phyloP scores from a whole-genome alignment of 2,113 vertebrate species.

The Cryptotis parvus region DNA sequence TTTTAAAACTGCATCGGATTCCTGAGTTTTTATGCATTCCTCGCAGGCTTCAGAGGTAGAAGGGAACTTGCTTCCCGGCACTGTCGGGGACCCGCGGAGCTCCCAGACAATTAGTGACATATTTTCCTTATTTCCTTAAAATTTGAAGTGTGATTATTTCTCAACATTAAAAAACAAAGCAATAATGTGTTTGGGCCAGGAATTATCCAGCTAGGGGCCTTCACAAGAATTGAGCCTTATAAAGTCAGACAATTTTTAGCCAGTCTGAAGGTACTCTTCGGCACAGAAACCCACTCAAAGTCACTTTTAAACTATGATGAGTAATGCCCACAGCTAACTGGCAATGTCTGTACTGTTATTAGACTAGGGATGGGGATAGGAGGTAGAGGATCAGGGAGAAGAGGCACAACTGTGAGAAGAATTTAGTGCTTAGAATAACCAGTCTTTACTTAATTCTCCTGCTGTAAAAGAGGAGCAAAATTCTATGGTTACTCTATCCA shows the following conservation, averaged over 20 bases:
- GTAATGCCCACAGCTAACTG: not conserved
- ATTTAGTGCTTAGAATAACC: constrained; percentile 12
- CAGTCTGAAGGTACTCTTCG: constrained; percentile 72
- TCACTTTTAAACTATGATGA: constrained; percentile 62
- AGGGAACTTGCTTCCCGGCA: too few species aligned
- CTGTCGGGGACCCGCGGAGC: too few species aligned
- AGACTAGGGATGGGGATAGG: not conserved
- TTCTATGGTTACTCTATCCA: constrained; percentile 54
- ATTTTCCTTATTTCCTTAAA: constrained; percentile 66
- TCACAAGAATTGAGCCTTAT: constrained; percentile 73
- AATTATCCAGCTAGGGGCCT: constrained; percentile 62
- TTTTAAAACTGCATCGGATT: too few species aligned
- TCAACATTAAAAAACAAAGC: constrained; percentile 76
- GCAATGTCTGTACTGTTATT: not conserved
- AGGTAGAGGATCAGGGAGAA: not conserved
- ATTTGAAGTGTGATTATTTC: constrained; percentile 63
- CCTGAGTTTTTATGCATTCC: too few species aligned
- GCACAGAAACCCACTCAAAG: constrained; percentile 62
- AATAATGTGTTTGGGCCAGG: constrained; percentile 54
- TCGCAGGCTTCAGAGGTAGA: too few species aligned
- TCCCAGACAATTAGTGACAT: constrained; percentile 55
- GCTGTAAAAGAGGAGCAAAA: constrained; percentile 58
- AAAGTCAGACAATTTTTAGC: constrained; percentile 80
- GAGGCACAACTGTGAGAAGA: not conserved
- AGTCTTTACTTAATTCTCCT: constrained; percentile 17